phyloP scores from a whole-genome alignment of 2,888 invertebrate species.

The Lochmaea crataegi region DNA sequence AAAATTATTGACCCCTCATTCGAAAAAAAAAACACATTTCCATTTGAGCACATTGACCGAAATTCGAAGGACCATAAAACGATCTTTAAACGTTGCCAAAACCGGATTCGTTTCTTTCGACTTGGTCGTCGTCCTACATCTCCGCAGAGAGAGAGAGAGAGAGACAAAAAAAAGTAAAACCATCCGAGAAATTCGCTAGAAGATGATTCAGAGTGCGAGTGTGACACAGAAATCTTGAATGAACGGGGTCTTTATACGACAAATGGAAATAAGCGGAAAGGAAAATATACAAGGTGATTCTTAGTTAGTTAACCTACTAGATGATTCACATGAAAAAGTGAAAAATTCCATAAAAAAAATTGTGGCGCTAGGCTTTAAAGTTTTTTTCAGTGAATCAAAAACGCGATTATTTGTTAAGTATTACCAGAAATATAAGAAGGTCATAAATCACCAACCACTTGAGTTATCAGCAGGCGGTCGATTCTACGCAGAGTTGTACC shows the following conservation, averaged over 20 bases:
- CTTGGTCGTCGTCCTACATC: constrained; percentile 6
- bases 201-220: not conserved
- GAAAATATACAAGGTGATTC: not conserved
- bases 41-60: constrained; percentile 11
- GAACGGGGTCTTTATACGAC: not conserved
- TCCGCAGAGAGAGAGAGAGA: not conserved
- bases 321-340: too few species aligned
- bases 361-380: too few species aligned
- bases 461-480: too few species aligned
- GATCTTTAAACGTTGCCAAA: not conserved
- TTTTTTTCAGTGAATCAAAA: too few species aligned
- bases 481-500: too few species aligned
- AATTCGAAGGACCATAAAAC: not conserved
- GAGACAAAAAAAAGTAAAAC: constrained; percentile 9
- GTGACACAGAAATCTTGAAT: constrained; percentile 12
- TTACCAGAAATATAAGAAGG: too few species aligned
- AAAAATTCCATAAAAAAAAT: too few species aligned
- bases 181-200: constrained; percentile 6
- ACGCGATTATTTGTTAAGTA: too few species aligned
- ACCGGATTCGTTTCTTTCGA: constrained; percentile 6
- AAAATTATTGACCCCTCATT: not conserved
- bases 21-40: constrained; percentile 1
- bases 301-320: too few species aligned
- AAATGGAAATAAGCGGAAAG: not conserved
- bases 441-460: too few species aligned